phyloP scores from a whole-genome alignment of 2,113 vertebrate species.

The Butastur rufipennis region DNA sequence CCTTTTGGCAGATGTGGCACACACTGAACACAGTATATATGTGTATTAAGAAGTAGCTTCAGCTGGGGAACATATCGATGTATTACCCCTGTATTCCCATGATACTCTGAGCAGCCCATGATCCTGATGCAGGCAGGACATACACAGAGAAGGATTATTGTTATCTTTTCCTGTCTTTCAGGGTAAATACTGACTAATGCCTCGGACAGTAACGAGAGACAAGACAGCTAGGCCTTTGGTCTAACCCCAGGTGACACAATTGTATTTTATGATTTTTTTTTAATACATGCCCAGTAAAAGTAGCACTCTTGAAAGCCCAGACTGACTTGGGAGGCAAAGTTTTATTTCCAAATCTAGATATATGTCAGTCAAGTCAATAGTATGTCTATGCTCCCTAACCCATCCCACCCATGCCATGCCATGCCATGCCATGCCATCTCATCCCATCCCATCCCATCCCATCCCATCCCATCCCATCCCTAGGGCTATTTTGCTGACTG shows the following conservation, averaged over 20 bases:
- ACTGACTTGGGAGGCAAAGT: background rate
- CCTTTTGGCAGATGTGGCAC: background rate
- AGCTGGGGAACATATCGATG: accelerated
- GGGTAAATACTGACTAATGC: background rate
- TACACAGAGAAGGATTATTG: background rate
- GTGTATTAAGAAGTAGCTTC: background rate
- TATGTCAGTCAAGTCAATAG: background rate
- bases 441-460: too few species aligned
- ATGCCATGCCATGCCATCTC: too few species aligned
- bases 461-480: background rate
- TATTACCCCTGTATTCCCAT: background rate
- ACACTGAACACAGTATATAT: background rate
- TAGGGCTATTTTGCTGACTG: background rate
- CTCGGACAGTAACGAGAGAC: background rate
- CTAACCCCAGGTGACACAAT: background rate
- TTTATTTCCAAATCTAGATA: background rate
- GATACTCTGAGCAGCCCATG: background rate
- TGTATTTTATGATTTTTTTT: background rate
- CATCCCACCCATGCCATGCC: background rate
- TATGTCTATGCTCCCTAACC: background rate
- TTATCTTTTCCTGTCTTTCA: background rate
- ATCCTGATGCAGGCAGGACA: background rate
- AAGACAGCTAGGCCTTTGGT: background rate
- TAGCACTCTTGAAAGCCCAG: background rate
- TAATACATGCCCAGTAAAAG: background rate